Base-by-base conservation (phyloP, 2,888 invertebrate genomes). In the Trisateles emortualis region DNA sequence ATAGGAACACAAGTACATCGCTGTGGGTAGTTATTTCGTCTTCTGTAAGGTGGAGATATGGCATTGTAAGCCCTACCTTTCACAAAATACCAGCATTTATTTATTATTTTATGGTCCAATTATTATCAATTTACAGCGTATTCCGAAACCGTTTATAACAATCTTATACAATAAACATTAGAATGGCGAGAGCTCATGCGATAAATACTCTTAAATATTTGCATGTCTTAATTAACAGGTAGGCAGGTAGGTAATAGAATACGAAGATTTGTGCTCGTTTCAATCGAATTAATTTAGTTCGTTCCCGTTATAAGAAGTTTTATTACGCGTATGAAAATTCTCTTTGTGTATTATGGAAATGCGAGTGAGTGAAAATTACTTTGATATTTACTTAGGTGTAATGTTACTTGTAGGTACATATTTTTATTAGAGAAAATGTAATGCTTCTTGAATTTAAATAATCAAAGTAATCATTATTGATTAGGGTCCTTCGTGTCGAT, bases 281-380 rank as follows among this genome's bases (percentile, higher is more conserved):
- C 66, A 68, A 64, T 66, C 59, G 63, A 67, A 72, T 72, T 68
- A 71, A 76, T 76, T 70, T 64, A 68, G 58, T 64, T 64, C 52
- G 61, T 54, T 60, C 52, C 14, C 8, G 19, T 32, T 42, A 11
- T 29, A 17, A 17, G 33, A 10, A 24, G 39, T 45, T 17, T 26
- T 33, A 16, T 14, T 14, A 33, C 13, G 16, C 14, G 13, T 33
- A 33, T 13, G 13, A 32, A 32, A 32, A 5, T 32, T 2, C 13
- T 0, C 11, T 11, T 32, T 32, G 9, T 26, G 4, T 26, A 26
- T 26, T 26, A 26, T 26, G 26, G 9, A 26, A 26, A 26, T 26
- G 26, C 3, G 19, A 19, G 19, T 26, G 26, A 8, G 19, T 26
- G 26, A 8, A 4, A 26, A 8, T 26, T 26, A 26, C 26, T 26